Base-by-base conservation (phyloP, 1,140 invertebrate genomes). In the Drosophila lowei region DNA sequence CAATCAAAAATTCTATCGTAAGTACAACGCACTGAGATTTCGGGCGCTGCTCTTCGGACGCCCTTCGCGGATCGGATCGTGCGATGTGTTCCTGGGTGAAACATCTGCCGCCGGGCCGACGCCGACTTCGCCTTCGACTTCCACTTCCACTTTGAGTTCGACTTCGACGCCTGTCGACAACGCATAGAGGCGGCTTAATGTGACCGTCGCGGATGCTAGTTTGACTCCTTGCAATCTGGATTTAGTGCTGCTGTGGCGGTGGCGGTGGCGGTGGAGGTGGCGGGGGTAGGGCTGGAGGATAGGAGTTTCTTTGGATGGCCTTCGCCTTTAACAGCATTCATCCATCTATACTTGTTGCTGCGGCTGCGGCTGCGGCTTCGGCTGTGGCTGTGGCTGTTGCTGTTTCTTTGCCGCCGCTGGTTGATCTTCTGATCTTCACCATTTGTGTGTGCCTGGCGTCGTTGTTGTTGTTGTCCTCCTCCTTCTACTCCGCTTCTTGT, bases 1-100 rank as follows among this genome's bases (percentile, higher is more conserved):
- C 83, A 84, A 88, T 88, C 83, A 80, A 89, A 74, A 71, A 79
- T 83, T 88, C 83, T 88, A 88, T 89, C 79, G 83, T 65, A 67
- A 72, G 54, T 74, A 75, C 62, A 75, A 74, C 84, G 79, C 74
- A 79, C 75, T 49, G 43, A 86, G 79, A 83, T 77, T 89, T 88
- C 59, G 75, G 79, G 34, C 34, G 66, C 58, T 67, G 72, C 83
- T 79, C 84, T 86, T 78, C 78, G 71, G 52, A 43, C 46, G 34
- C 34, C 34, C 34, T 38, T 38, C 34, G 34, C 34, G 15, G 43
- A 68, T 41, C 47, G 46, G 68, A 63, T 73, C 62, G 55, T 70
- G 59, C 18, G 58, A 54, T 50, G 50, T 53, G 50, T 53, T 53
- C 58, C 49, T 47, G 48, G 61, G 13, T 67, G 49, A 47, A 23